Percentiles rank a stretch among this genome's conserved stretches.
Conservation (phyloP, 92 coral and sea anemone genomes). For the Epizoanthus rinbou region DNA sequence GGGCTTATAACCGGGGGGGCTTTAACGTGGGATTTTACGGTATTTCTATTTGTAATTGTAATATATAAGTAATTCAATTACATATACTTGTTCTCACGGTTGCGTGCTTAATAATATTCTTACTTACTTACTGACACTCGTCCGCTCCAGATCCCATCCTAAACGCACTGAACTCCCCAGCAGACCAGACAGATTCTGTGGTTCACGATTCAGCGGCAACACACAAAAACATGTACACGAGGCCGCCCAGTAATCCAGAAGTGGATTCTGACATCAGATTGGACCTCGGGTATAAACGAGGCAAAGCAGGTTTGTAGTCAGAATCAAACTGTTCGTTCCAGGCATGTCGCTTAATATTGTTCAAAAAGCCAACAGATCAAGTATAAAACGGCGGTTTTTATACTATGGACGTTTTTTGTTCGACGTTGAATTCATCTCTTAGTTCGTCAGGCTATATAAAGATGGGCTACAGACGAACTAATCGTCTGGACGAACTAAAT, state of each 20-base stretch:
- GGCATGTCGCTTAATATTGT: no score
- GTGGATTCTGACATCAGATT: slow-evolving; percentile 14
- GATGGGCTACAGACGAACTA: no score
- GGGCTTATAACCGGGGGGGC: no score
- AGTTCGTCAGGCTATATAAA: no score
- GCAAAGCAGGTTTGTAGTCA: slow-evolving; percentile 27
- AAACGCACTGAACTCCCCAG: slow-evolving; percentile 24
- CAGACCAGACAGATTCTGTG: slow-evolving; percentile 31
- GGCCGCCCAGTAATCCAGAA: not conserved
- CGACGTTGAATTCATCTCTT: no score
- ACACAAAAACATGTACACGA: slow-evolving; percentile 6
- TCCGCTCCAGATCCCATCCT: slow-evolving; percentile 22
- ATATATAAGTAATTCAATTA: not conserved
- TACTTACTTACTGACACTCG: not conserved
- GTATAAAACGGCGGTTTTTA: no score
- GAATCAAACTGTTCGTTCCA: not conserved
- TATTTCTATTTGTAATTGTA: no score
- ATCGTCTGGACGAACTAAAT: no score
- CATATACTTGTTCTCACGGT: not conserved
- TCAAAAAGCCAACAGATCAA: no score
- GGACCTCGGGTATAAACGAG: slow-evolving; percentile 37
- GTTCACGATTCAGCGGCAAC: not conserved
- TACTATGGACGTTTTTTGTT: no score
- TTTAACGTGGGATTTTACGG: no score
- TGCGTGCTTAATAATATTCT: no score